Conservation (phyloP, 2,888 invertebrate species). For the Leptothorax acervorum region DNA sequence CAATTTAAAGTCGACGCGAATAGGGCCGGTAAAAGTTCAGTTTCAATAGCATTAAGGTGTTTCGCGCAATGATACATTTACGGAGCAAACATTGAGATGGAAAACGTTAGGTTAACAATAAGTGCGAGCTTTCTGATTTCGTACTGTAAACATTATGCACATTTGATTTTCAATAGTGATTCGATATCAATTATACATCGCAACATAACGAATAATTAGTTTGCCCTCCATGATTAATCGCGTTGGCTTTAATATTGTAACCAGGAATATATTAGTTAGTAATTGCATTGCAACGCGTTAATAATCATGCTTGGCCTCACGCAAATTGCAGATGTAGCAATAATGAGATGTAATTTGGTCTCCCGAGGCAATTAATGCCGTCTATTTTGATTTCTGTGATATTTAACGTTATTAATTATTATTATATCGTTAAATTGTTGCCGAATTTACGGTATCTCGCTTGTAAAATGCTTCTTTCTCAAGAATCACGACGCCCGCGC, state of each 20-base stretch:
- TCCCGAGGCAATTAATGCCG: slow-evolving; percentile 23
- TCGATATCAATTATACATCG: slow-evolving; percentile 19
- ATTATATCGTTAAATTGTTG: slow-evolving; percentile 2
- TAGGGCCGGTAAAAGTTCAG: neutral
- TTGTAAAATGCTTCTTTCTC: neutral
- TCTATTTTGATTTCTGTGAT: slow-evolving; percentile 5
- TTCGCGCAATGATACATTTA: neutral
- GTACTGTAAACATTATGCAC: too few relatives aligned
- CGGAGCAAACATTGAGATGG: neutral
- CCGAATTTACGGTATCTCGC: neutral
- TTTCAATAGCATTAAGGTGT: neutral
- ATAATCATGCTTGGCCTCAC: slow-evolving; percentile 46
- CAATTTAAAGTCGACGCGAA: neutral
- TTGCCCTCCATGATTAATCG: slow-evolving; percentile 43
- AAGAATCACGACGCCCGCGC: neutral
- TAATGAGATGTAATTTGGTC: slow-evolving; percentile 27
- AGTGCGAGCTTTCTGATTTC: neutral
- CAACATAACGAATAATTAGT: slow-evolving; percentile 31
- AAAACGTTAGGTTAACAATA: neutral
- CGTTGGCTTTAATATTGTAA: slow-evolving; percentile 47
- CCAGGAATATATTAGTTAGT: slow-evolving; percentile 48
- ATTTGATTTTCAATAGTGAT: slow-evolving; percentile 28
- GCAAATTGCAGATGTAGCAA: slow-evolving; percentile 27
- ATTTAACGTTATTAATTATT: neutral
- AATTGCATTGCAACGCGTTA: slow-evolving; percentile 44